Conservation (phyloP, 2,113 vertebrate genomes). For the Meriones unguiculatus region DNA sequence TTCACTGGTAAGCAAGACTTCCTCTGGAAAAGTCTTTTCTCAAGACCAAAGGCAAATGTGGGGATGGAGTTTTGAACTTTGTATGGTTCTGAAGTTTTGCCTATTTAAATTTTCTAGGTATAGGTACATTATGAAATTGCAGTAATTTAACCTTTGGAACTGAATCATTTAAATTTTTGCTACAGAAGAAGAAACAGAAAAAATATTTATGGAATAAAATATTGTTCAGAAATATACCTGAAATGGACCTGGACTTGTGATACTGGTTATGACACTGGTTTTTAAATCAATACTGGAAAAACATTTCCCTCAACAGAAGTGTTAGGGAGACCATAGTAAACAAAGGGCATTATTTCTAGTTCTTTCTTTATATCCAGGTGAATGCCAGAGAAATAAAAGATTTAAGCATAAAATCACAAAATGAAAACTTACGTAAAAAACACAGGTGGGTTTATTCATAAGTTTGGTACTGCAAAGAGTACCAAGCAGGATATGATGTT, state of each 20-base stretch:
- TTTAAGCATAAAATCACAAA: conserved; percentile 1
- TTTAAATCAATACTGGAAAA: background rate
- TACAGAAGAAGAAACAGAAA: conserved; percentile 4
- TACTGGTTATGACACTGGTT: background rate
- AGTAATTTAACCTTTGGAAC: background rate
- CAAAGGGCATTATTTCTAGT: background rate
- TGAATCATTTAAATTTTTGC: background rate
- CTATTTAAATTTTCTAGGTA: background rate
- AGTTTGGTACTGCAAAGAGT: background rate
- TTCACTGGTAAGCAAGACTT: too few relatives aligned
- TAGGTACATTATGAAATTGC: background rate
- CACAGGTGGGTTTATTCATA: background rate
- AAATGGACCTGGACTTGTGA: background rate
- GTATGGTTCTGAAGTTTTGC: background rate
- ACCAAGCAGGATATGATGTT: background rate
- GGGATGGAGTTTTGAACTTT: too few relatives aligned
- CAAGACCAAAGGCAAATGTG: too few relatives aligned
- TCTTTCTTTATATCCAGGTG: background rate
- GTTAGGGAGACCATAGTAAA: background rate
- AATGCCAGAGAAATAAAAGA: background rate
- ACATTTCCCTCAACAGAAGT: background rate
- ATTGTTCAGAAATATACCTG: background rate
- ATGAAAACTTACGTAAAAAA: background rate
- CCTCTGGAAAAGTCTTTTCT: too few relatives aligned
- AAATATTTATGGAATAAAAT: background rate